These are phyloP conservation scores for Caenorhabditis elegans DNA, from an alignment of 1,140 invertebrate genomes.

Conservation along the genomic window WBcel235 BX284602.5:7352501-7353000, in stretches of 20 bases:
- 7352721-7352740: neutral
- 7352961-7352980: no score
- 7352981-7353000: no score
- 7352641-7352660: neutral
- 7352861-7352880: neutral
- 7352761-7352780: neutral
- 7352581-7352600: neutral
- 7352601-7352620: no score
- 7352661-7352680: neutral
- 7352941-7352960: no score
- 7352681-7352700: neutral
- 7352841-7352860: neutral
- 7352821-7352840: neutral
- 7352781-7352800: neutral
- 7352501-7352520: neutral
- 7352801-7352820: neutral
- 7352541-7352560: no score
- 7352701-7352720: slow-evolving; percentile 2
- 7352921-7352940: no score
- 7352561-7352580: no score
- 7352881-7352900: neutral
- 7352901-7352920: no score
- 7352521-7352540: neutral
- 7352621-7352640: neutral
- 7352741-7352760: neutral